Percentiles rank a stretch among this genome's conserved stretches.
phyloP scores from a whole-genome alignment of 2,797 vertebrate species.

The Todus mexicanus region DNA sequence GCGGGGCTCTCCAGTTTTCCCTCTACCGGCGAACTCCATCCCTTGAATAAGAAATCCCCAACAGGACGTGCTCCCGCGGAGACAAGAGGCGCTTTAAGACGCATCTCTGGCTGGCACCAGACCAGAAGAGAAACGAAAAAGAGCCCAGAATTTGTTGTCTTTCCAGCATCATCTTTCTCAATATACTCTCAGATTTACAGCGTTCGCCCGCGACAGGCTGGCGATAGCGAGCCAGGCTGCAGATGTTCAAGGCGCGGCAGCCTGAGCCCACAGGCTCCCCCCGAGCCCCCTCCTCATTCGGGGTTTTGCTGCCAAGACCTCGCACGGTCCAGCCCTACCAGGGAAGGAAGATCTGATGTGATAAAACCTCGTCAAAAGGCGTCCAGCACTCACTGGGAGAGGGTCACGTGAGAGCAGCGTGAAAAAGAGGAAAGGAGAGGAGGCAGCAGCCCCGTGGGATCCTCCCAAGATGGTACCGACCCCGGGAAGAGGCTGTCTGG shows the following conservation, averaged over 20 bases:
- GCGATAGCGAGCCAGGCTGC: neutral
- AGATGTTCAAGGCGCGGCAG: neutral
- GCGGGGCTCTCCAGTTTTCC: neutral
- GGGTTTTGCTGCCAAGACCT: neutral
- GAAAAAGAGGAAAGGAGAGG: neutral
- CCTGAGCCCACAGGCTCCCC: neutral
- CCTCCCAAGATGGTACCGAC: accelerated
- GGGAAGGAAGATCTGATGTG: accelerated
- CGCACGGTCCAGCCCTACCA: neutral
- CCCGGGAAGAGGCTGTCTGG: neutral
- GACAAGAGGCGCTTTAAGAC: neutral
- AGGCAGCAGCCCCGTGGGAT: accelerated
- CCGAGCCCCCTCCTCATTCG: accelerated
- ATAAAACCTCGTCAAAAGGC: neutral
- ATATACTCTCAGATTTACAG: accelerated
- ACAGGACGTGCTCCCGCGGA: accelerated
- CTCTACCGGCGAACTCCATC: neutral
- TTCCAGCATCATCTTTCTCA: neutral
- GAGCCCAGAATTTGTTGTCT: neutral
- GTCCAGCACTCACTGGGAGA: neutral
- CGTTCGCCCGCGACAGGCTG: neutral
- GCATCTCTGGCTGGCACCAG: neutral
- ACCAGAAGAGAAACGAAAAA: neutral
- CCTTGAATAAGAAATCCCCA: neutral
- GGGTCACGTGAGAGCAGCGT: neutral